phyloP scores from a whole-genome alignment of 2,113 vertebrate genomes.

The Serinus canaria region DNA sequence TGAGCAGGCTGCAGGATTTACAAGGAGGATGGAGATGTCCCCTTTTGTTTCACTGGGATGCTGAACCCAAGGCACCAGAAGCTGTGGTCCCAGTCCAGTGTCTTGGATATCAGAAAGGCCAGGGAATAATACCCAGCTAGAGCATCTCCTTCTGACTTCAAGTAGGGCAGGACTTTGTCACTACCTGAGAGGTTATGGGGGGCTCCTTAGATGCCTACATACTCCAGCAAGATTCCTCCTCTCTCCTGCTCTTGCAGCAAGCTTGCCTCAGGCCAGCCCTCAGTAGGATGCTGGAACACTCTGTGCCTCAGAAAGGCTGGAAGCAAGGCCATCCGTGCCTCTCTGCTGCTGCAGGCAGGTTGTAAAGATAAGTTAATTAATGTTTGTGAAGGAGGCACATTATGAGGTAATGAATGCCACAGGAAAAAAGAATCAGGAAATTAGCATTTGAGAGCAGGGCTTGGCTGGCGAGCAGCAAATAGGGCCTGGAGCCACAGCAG shows the following conservation, averaged over 20 bases:
- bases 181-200: not conserved
- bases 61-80: not conserved
- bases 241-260: not conserved
- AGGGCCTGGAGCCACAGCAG: not conserved
- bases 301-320: not conserved
- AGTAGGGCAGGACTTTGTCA: not conserved
- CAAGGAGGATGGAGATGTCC: not conserved
- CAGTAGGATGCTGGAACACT: rapidly evolving
- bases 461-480: not conserved
- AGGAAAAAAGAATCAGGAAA: not conserved
- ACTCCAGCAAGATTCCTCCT: not conserved
- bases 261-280: rapidly evolving
- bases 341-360: not conserved
- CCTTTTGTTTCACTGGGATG: not conserved
- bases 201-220: not conserved
- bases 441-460: not conserved
- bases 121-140: not conserved
- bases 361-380: not conserved
- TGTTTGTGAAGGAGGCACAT: not conserved
- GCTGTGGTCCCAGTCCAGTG: rapidly evolving
- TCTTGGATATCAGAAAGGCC: not conserved
- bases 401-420: not conserved
- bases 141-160: not conserved
- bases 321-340: rapidly evolving
- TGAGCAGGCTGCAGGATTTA: not conserved